A percentile compares a stretch with the other conserved stretches of the same genome.
phyloP scores from a whole-genome alignment of 2,113 vertebrate species.

The Notarius lentiginosus region DNA sequence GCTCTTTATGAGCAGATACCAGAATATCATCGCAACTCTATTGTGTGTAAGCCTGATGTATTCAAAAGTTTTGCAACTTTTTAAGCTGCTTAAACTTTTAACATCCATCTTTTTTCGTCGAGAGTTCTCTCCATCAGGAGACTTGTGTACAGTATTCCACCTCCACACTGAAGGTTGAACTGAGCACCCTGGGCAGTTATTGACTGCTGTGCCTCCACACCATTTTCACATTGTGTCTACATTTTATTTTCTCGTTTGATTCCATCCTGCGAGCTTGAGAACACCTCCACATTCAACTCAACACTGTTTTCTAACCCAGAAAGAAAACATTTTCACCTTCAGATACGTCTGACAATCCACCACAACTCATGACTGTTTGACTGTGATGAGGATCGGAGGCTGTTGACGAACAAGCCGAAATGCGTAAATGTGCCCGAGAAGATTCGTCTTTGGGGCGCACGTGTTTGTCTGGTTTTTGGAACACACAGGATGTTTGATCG shows the following conservation, averaged over 20 bases:
- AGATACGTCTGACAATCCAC: neutral
- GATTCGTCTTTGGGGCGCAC: no score
- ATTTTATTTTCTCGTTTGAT: conserved; percentile 6
- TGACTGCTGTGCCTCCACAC: conserved; percentile 19
- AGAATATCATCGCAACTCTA: neutral
- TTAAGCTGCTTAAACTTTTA: conserved; percentile 9
- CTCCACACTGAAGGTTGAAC: conserved; percentile 23
- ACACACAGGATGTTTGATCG: no score
- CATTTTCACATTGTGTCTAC: conserved; percentile 6
- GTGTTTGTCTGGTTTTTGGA: no score
- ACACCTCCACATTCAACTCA: conserved; percentile 23
- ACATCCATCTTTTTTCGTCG: neutral
- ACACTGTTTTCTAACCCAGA: neutral
- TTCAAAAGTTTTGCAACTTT: neutral
- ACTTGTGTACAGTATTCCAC: conserved; percentile 15
- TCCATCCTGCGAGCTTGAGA: neutral
- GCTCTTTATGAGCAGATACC: no score
- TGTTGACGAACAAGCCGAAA: neutral
- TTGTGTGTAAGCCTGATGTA: neutral
- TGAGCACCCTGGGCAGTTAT: conserved; percentile 26
- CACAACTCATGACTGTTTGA: neutral
- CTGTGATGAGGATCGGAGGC: neutral
- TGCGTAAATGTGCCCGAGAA: neutral
- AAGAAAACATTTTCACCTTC: neutral
- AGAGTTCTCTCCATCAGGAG: neutral